Evolutionary conservation across 2,113 vertebrate species (phyloP).

Genomic region (Scolopax mira): DNA sequence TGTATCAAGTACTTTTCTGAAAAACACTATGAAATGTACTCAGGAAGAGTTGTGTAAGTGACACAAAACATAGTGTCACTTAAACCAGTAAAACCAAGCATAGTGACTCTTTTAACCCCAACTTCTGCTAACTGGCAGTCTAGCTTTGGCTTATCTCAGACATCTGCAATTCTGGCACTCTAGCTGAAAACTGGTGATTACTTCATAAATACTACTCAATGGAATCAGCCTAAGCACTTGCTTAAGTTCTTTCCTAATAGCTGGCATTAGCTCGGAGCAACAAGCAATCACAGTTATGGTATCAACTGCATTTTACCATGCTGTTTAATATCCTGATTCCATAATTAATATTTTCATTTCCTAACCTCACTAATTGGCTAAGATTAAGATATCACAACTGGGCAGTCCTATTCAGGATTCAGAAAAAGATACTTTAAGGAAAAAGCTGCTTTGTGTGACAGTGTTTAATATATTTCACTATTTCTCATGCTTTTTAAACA

Average conservation of each 20-base stretch:
- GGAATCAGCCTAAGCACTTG: background rate
- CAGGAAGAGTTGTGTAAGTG: background rate
- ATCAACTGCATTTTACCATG: background rate
- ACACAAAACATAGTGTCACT: background rate
- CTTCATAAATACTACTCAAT: background rate
- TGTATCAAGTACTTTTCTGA: background rate
- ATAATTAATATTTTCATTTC: background rate
- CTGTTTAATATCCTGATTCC: background rate
- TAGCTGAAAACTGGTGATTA: background rate
- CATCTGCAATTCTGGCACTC: background rate
- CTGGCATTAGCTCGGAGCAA: background rate
- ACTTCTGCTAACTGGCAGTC: background rate
- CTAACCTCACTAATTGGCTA: background rate
- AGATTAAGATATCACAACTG: background rate
- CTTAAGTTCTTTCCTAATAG: background rate
- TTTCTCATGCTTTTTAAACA: background rate
- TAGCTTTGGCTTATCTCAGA: background rate
- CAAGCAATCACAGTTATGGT: background rate
- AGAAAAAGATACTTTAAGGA: background rate
- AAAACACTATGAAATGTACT: background rate
- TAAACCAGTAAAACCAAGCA: background rate
- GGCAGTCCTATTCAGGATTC: background rate
- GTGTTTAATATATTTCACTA: background rate
- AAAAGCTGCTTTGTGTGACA: background rate
- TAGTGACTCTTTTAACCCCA: background rate